These are phyloP conservation scores for Petrolisthes cinctipes DNA, from an alignment of 2,888 invertebrate species.

Conservation along the genomic window DNA sequence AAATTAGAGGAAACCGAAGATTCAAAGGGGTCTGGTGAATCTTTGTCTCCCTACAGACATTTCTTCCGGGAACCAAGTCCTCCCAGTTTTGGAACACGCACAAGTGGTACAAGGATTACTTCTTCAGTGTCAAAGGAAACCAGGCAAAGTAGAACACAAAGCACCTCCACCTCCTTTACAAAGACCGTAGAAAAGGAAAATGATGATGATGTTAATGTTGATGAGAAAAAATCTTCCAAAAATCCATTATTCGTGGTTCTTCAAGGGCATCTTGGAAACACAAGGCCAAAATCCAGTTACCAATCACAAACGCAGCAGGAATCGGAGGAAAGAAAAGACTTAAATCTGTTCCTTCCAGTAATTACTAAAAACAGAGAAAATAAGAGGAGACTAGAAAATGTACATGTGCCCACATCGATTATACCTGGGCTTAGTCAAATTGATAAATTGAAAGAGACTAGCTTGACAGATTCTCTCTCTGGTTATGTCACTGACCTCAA, in stretches of 20 bases:
- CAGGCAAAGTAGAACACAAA: background rate
- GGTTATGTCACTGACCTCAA: slow-evolving; percentile 2
- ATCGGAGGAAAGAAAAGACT: background rate
- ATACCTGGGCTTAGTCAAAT: background rate
- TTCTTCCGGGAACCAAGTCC: background rate
- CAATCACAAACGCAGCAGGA: background rate
- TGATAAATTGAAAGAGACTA: background rate
- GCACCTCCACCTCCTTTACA: background rate
- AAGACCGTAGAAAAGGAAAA: background rate
- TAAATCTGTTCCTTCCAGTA: background rate
- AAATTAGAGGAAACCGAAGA: background rate
- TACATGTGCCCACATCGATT: background rate
- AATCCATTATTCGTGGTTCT: background rate
- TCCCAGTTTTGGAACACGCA: background rate
- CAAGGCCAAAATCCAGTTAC: background rate
- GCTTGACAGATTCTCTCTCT: slow-evolving; percentile 2
- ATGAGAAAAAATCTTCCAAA: background rate
- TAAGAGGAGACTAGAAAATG: background rate
- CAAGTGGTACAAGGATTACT: background rate
- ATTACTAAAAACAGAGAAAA: background rate
- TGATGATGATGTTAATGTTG: background rate
- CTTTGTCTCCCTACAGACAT: background rate
- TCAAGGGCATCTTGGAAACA: background rate
- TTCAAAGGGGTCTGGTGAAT: background rate
- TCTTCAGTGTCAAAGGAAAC: background rate